phyloP scores from a whole-genome alignment of 2,113 vertebrate genomes.

The Maylandia zebra region DNA sequence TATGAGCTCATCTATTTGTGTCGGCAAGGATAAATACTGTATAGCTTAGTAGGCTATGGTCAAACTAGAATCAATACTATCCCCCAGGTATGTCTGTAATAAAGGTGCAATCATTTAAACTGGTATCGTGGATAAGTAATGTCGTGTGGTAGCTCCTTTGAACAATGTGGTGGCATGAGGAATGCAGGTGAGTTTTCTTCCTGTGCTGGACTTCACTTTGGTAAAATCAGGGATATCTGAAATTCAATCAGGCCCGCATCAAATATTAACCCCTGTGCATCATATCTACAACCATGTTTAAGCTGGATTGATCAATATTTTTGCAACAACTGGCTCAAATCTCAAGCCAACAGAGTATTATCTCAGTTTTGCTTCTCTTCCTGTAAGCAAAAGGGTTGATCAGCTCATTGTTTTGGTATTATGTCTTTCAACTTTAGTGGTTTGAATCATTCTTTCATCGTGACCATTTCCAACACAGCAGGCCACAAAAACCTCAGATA shows the following conservation, averaged over 20 bases:
- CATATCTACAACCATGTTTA: background rate
- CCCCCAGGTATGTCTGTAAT: conserved; percentile 26
- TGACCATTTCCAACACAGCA: background rate
- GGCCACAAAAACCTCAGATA: background rate
- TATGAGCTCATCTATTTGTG: conserved; percentile 44
- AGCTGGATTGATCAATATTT: background rate
- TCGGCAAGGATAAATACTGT: conserved; percentile 31
- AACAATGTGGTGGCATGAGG: background rate
- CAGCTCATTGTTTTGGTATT: background rate
- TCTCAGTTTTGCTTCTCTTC: background rate
- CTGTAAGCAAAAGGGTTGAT: background rate
- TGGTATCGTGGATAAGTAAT: background rate
- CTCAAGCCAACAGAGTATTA: background rate
- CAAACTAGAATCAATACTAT: conserved; percentile 35
- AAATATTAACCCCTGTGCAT: background rate
- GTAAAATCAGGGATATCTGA: background rate
- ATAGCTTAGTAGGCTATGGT: conserved; percentile 12
- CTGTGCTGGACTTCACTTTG: background rate
- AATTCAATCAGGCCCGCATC: background rate
- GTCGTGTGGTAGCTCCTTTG: background rate
- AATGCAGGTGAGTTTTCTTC: background rate
- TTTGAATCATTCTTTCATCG: background rate
- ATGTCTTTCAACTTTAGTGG: background rate
- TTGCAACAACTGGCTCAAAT: background rate
- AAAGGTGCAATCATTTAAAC: conserved; percentile 6